These are phyloP conservation scores for Poecile montanus DNA, from an alignment of 2,797 vertebrate species.

Conservation along the genomic window DNA sequence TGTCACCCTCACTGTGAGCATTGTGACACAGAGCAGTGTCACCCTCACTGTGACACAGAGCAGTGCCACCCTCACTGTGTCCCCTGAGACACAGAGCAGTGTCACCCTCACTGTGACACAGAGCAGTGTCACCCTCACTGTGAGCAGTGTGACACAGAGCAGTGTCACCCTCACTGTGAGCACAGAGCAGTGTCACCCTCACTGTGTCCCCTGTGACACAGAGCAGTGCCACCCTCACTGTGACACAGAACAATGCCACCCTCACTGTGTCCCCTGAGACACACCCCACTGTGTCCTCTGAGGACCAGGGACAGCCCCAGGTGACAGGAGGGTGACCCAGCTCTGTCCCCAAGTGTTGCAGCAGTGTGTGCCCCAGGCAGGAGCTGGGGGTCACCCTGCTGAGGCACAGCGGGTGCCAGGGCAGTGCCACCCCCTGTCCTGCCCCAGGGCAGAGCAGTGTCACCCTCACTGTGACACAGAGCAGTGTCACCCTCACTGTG, in stretches of 20 bases:
- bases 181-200: neutral
- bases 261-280: too few species aligned
- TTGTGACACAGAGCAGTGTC: neutral
- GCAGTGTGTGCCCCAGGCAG: neutral
- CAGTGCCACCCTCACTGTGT: neutral
- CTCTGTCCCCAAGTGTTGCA: neutral
- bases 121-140: too few species aligned
- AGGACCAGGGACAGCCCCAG: neutral
- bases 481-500: neutral
- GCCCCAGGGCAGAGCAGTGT: neutral
- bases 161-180: neutral
- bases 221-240: neutral
- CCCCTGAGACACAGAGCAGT: neutral
- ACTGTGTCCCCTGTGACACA: neutral
- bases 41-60: neutral
- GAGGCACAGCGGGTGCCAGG: neutral
- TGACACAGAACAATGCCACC: neutral
- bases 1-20: neutral
- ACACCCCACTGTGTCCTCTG: too few species aligned
- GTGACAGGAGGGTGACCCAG: neutral
- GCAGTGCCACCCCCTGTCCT: neutral
- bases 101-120: neutral
- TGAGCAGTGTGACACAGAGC: neutral
- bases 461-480: neutral
- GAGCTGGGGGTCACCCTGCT: rapidly evolving